Evolutionary conservation across 2,797 vertebrate genomes (phyloP), one percentile per base, ranked within the genome.

Genomic region (Dryobates pubescens): DNA sequence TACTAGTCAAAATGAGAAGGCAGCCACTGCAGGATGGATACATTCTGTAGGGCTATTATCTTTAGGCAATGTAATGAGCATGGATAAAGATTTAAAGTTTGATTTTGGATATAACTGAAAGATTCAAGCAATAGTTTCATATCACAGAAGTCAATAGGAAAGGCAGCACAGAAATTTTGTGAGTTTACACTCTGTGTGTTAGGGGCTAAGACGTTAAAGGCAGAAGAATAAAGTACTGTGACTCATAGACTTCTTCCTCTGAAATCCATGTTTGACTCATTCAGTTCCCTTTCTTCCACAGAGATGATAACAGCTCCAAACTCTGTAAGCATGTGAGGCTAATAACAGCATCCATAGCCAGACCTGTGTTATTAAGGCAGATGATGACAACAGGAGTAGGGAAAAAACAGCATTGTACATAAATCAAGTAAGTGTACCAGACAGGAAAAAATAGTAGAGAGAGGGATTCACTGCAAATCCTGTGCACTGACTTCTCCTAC

Each of bases 311-410:
- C 94, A 82, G 32, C 51, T 92, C 89, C 57, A 79, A 80, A 54
- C n/a, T 54, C 86, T 91, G 78, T 78, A 96, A 96, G 86, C 86
- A 92, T 87, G 71, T 77, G 93, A 92, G 54, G 88, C 85, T 96
- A 97, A 85, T 91, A 96, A 96, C 57, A 93, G 38, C 91, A 96
- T 95, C 65, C 68, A 91, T 95, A 56, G 69, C 93, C 93, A 93
- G 87, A 96, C 95, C 81, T 78, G 43, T 95, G 81, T 49, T 75
- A 93, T 94, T 89, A 67, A 97, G 75, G 93, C 70, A 92, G 43
- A 76, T 64, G 82, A 96, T 90, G 94, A 96, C 93, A 97, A 93
- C 76, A 96, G 88, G 74, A 96, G 69, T 83, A 97, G 84, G 73
- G 93, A 51, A 29, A 89, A 61, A 96, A 90, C 74, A 96, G 81